Evolutionary conservation across 2,888 invertebrate genomes (phyloP).

Genomic region (Priocnemis perturbator): DNA sequence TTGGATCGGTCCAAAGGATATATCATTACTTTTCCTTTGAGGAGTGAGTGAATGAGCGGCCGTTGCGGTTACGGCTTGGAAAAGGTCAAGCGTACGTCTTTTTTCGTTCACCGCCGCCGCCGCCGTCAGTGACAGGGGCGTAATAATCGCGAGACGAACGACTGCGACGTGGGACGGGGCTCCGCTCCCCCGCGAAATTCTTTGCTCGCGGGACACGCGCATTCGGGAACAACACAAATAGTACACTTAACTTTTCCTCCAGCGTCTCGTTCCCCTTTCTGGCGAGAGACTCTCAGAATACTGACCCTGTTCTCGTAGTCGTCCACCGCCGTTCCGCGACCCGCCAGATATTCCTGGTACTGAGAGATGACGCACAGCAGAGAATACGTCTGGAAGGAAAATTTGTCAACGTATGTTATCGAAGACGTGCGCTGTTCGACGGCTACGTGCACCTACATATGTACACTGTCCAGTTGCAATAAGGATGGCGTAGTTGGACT

Average conservation of each 20-base stretch:
- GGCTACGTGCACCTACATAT: too few relatives aligned
- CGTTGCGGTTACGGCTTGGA: too few relatives aligned
- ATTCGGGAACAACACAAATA: slow-evolving; percentile 11
- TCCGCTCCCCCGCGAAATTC: background rate
- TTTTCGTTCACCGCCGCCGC: too few relatives aligned
- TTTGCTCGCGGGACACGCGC: background rate
- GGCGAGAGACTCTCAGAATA: slow-evolving; percentile 50
- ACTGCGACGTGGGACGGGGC: too few relatives aligned
- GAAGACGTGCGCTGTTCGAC: background rate
- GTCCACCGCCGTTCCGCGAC: slow-evolving; percentile 83
- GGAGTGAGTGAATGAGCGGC: too few relatives aligned
- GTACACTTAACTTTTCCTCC: slow-evolving; percentile 52
- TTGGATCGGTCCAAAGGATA: too few relatives aligned
- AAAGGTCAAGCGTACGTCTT: too few relatives aligned
- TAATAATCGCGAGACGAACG: too few relatives aligned
- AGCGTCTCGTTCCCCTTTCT: slow-evolving; percentile 40
- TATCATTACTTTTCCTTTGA: too few relatives aligned
- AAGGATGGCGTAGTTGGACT: too few relatives aligned
- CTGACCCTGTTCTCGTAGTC: slow-evolving; percentile 80
- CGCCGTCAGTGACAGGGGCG: too few relatives aligned
- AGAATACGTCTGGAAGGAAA: slow-evolving; percentile 83
- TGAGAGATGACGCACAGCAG: slow-evolving; percentile 91
- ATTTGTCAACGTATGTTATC: background rate
- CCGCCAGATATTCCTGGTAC: slow-evolving; percentile 87
- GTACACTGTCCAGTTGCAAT: background rate